phyloP scores from a whole-genome alignment of 2,113 vertebrate genomes.

The Callithrix jacchus region DNA sequence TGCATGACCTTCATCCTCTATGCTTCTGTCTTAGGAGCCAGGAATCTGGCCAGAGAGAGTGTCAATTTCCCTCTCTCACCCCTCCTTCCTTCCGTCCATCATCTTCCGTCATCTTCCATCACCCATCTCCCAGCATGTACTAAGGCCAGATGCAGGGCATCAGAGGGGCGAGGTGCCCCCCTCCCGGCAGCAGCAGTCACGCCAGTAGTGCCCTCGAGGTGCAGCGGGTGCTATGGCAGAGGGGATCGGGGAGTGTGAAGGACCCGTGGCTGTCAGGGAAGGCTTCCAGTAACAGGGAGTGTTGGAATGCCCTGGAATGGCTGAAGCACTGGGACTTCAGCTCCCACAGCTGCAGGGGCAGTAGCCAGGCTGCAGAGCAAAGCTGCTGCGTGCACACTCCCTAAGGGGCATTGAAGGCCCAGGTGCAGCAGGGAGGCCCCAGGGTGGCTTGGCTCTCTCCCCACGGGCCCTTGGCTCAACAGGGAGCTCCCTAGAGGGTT shows the following conservation, averaged over 20 bases:
- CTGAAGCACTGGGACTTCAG: background rate
- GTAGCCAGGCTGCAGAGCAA: background rate
- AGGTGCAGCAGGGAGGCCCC: no score
- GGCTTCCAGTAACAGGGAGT: background rate
- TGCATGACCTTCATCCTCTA: constrained; percentile 13
- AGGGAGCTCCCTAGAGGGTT: no score
- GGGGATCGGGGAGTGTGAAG: background rate
- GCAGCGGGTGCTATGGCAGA: background rate
- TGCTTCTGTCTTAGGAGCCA: background rate
- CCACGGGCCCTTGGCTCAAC: no score
- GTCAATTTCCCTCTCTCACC: background rate
- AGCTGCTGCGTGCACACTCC: background rate
- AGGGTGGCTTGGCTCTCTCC: no score
- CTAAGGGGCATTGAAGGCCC: no score
- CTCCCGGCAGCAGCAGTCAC: background rate
- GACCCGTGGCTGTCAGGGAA: background rate
- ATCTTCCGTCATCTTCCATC: no score
- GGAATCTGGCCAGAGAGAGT: background rate
- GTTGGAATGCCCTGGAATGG: background rate
- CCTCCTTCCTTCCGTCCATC: background rate
- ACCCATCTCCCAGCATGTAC: background rate
- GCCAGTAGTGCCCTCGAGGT: background rate
- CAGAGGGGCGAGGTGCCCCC: background rate
- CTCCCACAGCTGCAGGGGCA: background rate
- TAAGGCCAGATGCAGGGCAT: background rate